These are phyloP conservation scores for Drosophila acutilabella DNA, from an alignment of 2,888 invertebrate species.

Conservation along the genomic window DNA sequence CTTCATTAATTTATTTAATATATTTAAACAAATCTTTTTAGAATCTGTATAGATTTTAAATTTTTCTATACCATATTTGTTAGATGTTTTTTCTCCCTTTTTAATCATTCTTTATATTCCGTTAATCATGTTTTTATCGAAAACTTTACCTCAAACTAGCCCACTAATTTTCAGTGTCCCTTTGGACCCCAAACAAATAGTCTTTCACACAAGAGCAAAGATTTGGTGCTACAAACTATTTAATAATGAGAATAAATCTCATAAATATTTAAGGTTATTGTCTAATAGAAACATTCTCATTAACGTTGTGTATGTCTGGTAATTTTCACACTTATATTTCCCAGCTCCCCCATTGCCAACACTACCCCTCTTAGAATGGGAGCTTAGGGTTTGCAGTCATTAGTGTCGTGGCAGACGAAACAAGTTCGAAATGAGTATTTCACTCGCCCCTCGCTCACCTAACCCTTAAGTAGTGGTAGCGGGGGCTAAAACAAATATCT, in stretches of 20 bases:
- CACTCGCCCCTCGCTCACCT: conserved; percentile 20
- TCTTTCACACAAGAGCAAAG: background rate
- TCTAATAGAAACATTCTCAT: conserved; percentile 19
- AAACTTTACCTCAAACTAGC: too few species aligned
- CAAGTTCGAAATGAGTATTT: conserved; percentile 37
- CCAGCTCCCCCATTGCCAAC: background rate
- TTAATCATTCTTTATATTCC: too few species aligned
- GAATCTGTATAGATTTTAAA: too few species aligned
- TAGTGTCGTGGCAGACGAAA: conserved; percentile 60
- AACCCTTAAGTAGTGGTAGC: background rate
- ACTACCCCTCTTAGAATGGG: background rate
- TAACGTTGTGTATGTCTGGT: conserved; percentile 21
- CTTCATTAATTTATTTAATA: too few species aligned
- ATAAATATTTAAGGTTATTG: conserved; percentile 4
- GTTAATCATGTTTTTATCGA: too few species aligned
- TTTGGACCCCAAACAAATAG: too few species aligned
- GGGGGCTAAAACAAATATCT: conserved; percentile 37
- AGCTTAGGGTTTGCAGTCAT: conserved; percentile 37
- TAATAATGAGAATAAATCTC: background rate
- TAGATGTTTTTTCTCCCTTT: too few species aligned
- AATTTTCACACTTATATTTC: conserved; percentile 23
- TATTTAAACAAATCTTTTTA: too few species aligned
- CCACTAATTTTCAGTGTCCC: too few species aligned
- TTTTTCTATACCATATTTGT: too few species aligned
- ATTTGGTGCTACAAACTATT: background rate